Evolutionary conservation across 1,140 invertebrate species (phyloP).

Genomic region (Drosophila santomea): DNA sequence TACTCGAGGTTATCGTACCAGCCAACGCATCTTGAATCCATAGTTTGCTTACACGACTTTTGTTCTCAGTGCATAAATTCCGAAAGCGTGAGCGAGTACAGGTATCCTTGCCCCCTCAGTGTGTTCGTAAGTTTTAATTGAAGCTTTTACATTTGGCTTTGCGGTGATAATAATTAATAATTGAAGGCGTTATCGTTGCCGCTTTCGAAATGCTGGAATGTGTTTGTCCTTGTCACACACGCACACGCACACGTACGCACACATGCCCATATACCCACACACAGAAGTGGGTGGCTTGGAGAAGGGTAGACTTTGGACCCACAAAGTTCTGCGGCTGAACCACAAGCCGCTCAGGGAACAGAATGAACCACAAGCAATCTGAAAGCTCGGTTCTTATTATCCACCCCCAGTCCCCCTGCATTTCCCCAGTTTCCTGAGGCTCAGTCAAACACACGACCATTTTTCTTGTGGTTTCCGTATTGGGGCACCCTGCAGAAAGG

Average conservation of each 20-base stretch:
- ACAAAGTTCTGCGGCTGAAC: slow-evolving; percentile 50
- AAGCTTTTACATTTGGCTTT: slow-evolving; percentile 80
- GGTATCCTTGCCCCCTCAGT: slow-evolving; percentile 22
- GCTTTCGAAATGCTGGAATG: slow-evolving; percentile 45
- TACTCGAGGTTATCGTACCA: too few species aligned
- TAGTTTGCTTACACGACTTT: not conserved
- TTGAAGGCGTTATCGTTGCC: slow-evolving; percentile 60
- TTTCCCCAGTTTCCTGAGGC: not conserved
- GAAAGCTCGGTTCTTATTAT: slow-evolving; percentile 36
- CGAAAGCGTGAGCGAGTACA: slow-evolving; percentile 1
- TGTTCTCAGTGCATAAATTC: not conserved
- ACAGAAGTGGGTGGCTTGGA: not conserved
- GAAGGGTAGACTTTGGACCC: not conserved
- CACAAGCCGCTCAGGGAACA: slow-evolving; percentile 32
- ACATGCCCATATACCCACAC: not conserved
- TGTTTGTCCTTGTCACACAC: slow-evolving; percentile 53
- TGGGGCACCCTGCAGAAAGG: not conserved
- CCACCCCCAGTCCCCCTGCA: not conserved
- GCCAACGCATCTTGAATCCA: not conserved
- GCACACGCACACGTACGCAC: not conserved
- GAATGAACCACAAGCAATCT: slow-evolving; percentile 64
- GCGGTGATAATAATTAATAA: slow-evolving; percentile 78
- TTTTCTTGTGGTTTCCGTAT: slow-evolving; percentile 7
- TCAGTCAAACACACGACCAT: slow-evolving; percentile 14
- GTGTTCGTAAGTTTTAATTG: slow-evolving; percentile 69